Base-by-base conservation (phyloP, 2,113 vertebrate species). In the Peromyscus californicus region DNA sequence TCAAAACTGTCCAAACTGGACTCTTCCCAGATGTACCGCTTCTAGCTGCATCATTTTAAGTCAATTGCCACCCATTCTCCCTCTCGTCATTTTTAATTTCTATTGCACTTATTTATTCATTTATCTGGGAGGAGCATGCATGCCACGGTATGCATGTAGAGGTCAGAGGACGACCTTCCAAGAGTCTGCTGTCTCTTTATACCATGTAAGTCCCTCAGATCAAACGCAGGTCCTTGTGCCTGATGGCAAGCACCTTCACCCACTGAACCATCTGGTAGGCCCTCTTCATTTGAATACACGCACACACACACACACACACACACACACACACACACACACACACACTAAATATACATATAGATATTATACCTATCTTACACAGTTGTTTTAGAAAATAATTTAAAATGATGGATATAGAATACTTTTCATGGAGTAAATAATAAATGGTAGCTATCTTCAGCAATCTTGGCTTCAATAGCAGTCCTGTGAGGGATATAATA, bases 1-100 rank as follows among this genome's bases (percentile, higher is more conserved):
- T 90, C 83, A 87, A 83, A 96, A 84, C 63, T 33, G 59, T 42
- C 75, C 61, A 76, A 86, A 72, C 87, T 10, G n/a, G 70, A 59
- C 39, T 75, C 94, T 70, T 83, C 85, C 72, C 72, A 86, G 72
- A 19, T 26, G 22, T 0, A 3, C 22, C 26, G 24, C 54, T 51
- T 90, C 51, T 51, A 95, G 57, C 19, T 67, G 10, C 26, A 54
- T 36, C 33, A 65, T 75, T 54, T 36, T 93, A 51, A 82, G 33
- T 75, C 69, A 93, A 79, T 31, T 65, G 19, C 69, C 31, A 13
- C 80, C 74, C n/a, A 22, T 89, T 70, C 91, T 90, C 76, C 19
- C 13, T 74, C 72, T 22, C 24, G 7, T 48, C 15, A 6, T 33
- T 86, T 61, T 48, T 12, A 36, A 13, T 51, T 86, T 86, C 21